These are phyloP conservation scores for Pangasianodon gigas DNA, from an alignment of 2,113 vertebrate genomes.

Conservation along the genomic window DNA sequence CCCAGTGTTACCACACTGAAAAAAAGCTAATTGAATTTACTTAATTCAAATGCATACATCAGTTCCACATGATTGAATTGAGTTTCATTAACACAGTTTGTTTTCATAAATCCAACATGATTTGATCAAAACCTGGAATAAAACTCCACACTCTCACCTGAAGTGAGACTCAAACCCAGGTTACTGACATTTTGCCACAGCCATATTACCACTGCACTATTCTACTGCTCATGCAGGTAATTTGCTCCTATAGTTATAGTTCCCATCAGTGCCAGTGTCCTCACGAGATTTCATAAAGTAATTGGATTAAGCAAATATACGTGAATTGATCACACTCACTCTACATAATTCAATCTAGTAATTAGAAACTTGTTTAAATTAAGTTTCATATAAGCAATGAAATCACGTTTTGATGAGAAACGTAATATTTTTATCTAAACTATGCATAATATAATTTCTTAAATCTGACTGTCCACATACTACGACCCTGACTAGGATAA, in stretches of 20 bases:
- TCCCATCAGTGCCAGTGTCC: neutral
- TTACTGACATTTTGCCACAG: no score
- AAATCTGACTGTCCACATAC: neutral
- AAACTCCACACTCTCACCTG: neutral
- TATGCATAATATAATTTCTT: neutral
- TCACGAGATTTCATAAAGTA: neutral
- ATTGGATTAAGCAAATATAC: neutral
- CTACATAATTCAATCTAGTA: no score
- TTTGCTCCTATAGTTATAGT: neutral
- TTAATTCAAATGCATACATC: neutral
- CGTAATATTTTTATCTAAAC: neutral
- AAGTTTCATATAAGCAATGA: neutral
- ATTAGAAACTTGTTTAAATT: neutral
- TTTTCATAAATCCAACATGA: neutral
- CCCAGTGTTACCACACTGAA: neutral
- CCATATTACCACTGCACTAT: neutral
- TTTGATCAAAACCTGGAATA: no score
- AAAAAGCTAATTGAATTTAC: neutral
- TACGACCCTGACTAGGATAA: neutral
- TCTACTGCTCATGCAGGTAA: neutral
- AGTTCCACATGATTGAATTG: neutral
- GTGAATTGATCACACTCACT: no score
- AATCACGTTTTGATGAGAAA: neutral
- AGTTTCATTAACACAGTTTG: neutral
- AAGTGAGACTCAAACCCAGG: no score